phyloP scores from a whole-genome alignment of 92 coral and sea anemone species.

The Nematostella vectensis region DNA sequence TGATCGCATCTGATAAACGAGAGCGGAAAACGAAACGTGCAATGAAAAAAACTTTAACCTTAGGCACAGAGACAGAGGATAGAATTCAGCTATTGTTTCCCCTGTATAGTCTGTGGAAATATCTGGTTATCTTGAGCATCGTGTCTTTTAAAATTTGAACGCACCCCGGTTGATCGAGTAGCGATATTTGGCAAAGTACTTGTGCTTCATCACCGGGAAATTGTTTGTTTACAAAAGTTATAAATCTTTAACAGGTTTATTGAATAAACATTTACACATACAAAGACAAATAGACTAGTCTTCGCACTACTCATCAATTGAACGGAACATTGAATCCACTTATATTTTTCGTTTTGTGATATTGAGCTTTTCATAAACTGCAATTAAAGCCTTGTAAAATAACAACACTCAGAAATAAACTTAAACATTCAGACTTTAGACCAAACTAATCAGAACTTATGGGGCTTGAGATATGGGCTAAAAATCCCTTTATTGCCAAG shows the following conservation, averaged over 20 bases:
- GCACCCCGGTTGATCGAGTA: neutral
- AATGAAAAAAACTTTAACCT: neutral
- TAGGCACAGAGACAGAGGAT: neutral
- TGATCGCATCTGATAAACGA: neutral
- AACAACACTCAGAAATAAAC: constrained; percentile 35
- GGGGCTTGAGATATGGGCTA: constrained; percentile 2
- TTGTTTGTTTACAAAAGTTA: constrained; percentile 75
- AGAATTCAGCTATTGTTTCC: too few relatives aligned
- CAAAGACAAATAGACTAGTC: constrained; percentile 55
- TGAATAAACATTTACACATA: constrained; percentile 68
- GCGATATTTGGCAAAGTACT: constrained; percentile 1
- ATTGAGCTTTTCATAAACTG: constrained; percentile 56
- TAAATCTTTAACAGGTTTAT: constrained; percentile 66
- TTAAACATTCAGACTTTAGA: constrained; percentile 30
- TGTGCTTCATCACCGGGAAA: constrained; percentile 22
- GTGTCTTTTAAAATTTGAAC: neutral
- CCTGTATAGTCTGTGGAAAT: too few relatives aligned
- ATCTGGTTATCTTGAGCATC: too few relatives aligned
- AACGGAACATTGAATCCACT: constrained; percentile 41
- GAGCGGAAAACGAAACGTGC: constrained; percentile 4
- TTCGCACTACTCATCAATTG: constrained; percentile 41
- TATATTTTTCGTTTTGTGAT: constrained; percentile 55
- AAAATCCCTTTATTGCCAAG: constrained; percentile 5
- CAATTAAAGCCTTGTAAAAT: constrained; percentile 62
- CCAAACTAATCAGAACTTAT: constrained; percentile 16